These are phyloP conservation scores for Acrocephalus arundinaceus DNA, from an alignment of 2,113 vertebrate species.

Conservation along the genomic window DNA sequence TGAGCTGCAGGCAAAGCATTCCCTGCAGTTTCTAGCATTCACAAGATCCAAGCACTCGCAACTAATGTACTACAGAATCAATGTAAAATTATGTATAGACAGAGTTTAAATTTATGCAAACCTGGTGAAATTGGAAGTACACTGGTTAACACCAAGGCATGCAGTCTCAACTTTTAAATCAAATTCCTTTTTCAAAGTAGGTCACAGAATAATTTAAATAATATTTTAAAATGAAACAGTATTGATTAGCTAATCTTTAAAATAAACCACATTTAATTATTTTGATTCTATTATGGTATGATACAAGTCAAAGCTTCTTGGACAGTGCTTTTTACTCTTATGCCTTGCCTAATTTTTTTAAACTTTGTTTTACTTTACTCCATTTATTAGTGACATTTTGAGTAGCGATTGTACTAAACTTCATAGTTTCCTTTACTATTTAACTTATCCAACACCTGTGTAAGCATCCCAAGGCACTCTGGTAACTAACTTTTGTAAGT, in stretches of 20 bases:
- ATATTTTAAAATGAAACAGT: not conserved
- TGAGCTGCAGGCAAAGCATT: not conserved
- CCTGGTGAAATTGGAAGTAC: not conserved
- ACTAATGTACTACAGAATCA: not conserved
- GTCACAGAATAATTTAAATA: not conserved
- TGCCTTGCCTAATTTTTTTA: not conserved
- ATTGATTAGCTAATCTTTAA: not conserved
- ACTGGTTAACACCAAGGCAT: not conserved
- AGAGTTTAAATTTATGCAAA: not conserved
- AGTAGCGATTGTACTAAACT: not conserved
- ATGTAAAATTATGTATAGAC: rapidly evolving
- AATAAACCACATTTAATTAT: not conserved
- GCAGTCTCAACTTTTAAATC: not conserved
- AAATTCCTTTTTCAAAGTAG: not conserved
- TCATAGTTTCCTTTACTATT: not conserved
- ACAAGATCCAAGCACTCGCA: not conserved
- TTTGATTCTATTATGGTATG: not conserved
- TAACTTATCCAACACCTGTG: not conserved
- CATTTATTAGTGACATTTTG: not conserved
- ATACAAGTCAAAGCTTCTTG: not conserved
- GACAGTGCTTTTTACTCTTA: not conserved
- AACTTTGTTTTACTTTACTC: not conserved
- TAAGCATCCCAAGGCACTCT: not conserved
- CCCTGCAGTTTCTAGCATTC: not conserved
- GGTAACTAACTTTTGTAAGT: not conserved